Conservation (phyloP, 2,113 vertebrate species). For the Notothenia coriiceps region DNA sequence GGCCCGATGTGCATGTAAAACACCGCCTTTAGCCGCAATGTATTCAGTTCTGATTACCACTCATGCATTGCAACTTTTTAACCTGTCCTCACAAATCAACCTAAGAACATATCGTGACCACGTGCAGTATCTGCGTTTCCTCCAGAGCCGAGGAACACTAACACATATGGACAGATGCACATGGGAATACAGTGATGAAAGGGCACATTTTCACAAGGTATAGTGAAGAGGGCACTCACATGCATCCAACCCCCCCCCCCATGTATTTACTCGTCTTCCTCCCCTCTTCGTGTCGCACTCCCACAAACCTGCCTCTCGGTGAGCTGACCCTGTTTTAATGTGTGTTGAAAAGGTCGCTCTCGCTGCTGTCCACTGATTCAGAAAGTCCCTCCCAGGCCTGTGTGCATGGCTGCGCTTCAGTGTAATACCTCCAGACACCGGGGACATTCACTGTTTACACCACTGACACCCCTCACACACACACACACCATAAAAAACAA, state of each 20-base stretch:
- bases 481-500: constrained; percentile 25
- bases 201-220: constrained; percentile 67
- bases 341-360: constrained; percentile 77
- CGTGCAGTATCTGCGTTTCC: constrained; percentile 27
- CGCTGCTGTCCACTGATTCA: constrained; percentile 73
- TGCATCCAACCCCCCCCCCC: constrained; percentile 23
- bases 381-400: constrained; percentile 76
- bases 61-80: constrained; percentile 10
- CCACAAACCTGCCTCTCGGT: constrained; percentile 61
- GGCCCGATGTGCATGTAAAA: constrained; percentile 2
- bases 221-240: constrained; percentile 49
- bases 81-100: constrained; percentile 35
- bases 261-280: background rate
- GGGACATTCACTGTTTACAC: constrained; percentile 72
- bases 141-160: constrained; percentile 32
- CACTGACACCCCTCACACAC: constrained; percentile 51
- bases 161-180: constrained; percentile 62
- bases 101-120: constrained; percentile 16
- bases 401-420: constrained; percentile 72
- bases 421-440: constrained; percentile 75
- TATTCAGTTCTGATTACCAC: constrained; percentile 19
- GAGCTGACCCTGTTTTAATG: constrained; percentile 79
- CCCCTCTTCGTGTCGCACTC: constrained; percentile 50
- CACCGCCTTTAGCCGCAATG: background rate
- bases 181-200: constrained; percentile 58